A percentile compares a stretch with the other conserved stretches of the same genome.
Conservation (phyloP, 2,797 vertebrate species). For the Ataeniobius toweri region DNA sequence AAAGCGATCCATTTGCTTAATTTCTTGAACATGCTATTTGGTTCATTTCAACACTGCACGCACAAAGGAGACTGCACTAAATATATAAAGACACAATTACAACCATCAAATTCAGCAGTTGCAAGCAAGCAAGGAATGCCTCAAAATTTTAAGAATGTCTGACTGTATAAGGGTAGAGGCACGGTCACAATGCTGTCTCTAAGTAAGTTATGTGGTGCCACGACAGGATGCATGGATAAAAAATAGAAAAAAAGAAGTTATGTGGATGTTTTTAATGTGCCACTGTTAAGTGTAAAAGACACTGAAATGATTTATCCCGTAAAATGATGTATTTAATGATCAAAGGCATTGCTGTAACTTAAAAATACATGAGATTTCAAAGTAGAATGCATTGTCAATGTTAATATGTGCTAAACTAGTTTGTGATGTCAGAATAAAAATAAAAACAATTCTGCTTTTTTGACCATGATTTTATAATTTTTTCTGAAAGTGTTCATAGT, state of each 20-base stretch:
- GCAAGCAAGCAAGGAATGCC: not conserved
- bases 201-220: not conserved
- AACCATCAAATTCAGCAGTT: not conserved
- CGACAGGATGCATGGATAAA: too few relatives aligned
- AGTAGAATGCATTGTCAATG: not conserved
- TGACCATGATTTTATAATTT: not conserved
- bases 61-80: not conserved
- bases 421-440: not conserved
- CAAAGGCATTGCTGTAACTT: not conserved
- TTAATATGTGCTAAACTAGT: not conserved
- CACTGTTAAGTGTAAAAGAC: not conserved
- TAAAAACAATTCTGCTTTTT: not conserved
- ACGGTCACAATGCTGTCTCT: not conserved
- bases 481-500: not conserved
- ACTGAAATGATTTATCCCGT: too few relatives aligned
- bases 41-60: not conserved
- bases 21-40: not conserved
- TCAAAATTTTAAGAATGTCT: not conserved
- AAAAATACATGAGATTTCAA: not conserved
- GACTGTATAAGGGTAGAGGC: not conserved
- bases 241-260: not conserved
- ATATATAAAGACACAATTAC: not conserved
- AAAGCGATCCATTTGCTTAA: not conserved
- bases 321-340: not conserved
- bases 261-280: not conserved